Evolutionary conservation across 2,888 invertebrate genomes (phyloP), one percentile per base, ranked within the genome.

Genomic region (Thymelicus acteon): DNA sequence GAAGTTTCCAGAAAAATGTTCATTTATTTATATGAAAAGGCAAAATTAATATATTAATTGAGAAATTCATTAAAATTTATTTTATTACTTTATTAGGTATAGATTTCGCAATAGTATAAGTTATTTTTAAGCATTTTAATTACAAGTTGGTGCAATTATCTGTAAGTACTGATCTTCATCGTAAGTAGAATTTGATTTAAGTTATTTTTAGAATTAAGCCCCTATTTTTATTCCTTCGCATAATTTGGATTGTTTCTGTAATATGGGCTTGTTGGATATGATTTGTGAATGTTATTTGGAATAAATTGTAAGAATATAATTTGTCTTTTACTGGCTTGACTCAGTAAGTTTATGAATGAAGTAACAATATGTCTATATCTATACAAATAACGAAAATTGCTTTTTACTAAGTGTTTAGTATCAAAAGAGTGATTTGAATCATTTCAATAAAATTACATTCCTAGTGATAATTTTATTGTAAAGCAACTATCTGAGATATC

Each of bases 91-190:
- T 80, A 82, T 82, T 84, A 72, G 71, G 81, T 82, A 85, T 82
- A 75, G 68, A 76, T 67, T 85, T 85, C 83, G 80, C 74, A 78
- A 79, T 77, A 78, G 78, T 77, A 73, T 85, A 82, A 83, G 79
- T 81, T 86, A 79, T 75, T 79, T 83, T 79, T 84, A 88, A 87
- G 90, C 87, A 90, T 90, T 90, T 90, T 84, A 77, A 83, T 87
- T 86, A 85, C 74, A 79, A 83, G 79, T 86, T 84, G 91, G 91
- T 92, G 92, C 92, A 91, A 91, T 92, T 91, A 87, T 81, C 75
- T 83, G 73, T 86, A 84, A 82, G 80, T 80, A 80, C 81, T 86
- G 85, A 83, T 79, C 80, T 79, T 85, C 80, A 83, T 84, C 82
- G 81, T 80, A 82, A 79, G 75, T 76, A 72, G 70, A 12, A 24